phyloP scores from a whole-genome alignment of 2,888 invertebrate species.

The Lithophane ornitopus region DNA sequence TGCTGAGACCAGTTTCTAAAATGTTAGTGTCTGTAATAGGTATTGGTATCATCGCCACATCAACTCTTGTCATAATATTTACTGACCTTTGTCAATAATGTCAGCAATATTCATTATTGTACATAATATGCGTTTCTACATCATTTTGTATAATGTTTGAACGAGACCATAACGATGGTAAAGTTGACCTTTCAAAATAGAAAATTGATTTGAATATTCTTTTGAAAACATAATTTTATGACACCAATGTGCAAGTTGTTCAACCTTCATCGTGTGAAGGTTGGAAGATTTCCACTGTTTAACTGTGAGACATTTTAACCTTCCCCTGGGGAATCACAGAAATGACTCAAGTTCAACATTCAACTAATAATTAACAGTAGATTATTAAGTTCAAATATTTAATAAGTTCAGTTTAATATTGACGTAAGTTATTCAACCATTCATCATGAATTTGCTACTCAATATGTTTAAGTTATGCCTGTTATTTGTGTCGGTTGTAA shows the following conservation, averaged over 20 bases:
- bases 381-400: slow-evolving; percentile 19
- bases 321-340: slow-evolving; percentile 26
- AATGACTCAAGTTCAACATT: slow-evolving; percentile 9
- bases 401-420: slow-evolving; percentile 25
- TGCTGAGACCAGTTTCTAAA: slow-evolving; percentile 37
- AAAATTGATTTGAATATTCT: background rate
- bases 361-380: background rate
- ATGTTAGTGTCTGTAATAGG: slow-evolving; percentile 11
- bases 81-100: slow-evolving; percentile 53
- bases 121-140: slow-evolving; percentile 22
- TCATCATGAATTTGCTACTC: slow-evolving; percentile 30
- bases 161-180: background rate
- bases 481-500: slow-evolving; percentile 55
- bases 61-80: slow-evolving; percentile 44
- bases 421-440: slow-evolving; percentile 28
- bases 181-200: slow-evolving; percentile 9
- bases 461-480: slow-evolving; percentile 47
- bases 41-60: slow-evolving; percentile 45
- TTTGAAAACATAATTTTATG: background rate
- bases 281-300: slow-evolving; percentile 27
- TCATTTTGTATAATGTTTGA: slow-evolving; percentile 1
- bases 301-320: slow-evolving; percentile 15
- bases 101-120: slow-evolving; percentile 28
- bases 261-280: slow-evolving; percentile 8
- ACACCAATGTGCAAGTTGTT: background rate